Percentiles rank a stretch among this genome's conserved stretches.
These are phyloP conservation scores for Metellina segmentata DNA, from an alignment of 2,888 invertebrate species.

Conservation along the genomic window DNA sequence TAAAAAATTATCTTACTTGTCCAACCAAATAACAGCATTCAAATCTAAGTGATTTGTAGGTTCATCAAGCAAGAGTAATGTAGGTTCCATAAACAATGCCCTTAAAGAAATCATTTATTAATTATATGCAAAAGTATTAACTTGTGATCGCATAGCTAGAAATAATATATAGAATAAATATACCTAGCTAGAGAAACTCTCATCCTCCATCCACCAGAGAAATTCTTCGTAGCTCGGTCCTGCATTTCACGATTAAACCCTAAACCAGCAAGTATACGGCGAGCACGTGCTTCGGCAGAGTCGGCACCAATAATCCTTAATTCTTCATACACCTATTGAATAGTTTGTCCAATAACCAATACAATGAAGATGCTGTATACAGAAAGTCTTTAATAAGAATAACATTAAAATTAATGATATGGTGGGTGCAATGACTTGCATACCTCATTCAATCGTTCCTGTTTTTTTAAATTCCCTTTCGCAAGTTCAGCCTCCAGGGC, in stretches of 20 bases:
- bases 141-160: background rate
- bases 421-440: background rate
- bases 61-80: conserved; percentile 97
- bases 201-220: conserved; percentile 98
- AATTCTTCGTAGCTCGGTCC: conserved; percentile 88
- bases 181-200: conserved; percentile 95
- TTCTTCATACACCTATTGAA: conserved; percentile 91
- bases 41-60: conserved; percentile 99
- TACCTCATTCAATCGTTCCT: conserved; percentile 75
- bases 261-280: conserved; percentile 97
- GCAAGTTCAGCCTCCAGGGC: conserved; percentile 85
- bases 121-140: background rate
- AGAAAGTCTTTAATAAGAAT: background rate
- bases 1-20: conserved; percentile 86
- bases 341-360: background rate
- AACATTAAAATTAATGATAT: background rate
- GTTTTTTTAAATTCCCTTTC: conserved; percentile 74
- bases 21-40: conserved; percentile 99
- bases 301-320: conserved; percentile 98
- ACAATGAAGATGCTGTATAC: background rate
- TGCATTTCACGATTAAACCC: conserved; percentile 92
- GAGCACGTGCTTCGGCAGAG: conserved; percentile 97
- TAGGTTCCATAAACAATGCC: conserved; percentile 98
- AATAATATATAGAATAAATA: background rate
- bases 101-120: conserved; percentile 78